These are phyloP conservation scores for Embidobia sp. DNA, from an alignment of 2,888 invertebrate genomes.

Conservation along the genomic window DNA sequence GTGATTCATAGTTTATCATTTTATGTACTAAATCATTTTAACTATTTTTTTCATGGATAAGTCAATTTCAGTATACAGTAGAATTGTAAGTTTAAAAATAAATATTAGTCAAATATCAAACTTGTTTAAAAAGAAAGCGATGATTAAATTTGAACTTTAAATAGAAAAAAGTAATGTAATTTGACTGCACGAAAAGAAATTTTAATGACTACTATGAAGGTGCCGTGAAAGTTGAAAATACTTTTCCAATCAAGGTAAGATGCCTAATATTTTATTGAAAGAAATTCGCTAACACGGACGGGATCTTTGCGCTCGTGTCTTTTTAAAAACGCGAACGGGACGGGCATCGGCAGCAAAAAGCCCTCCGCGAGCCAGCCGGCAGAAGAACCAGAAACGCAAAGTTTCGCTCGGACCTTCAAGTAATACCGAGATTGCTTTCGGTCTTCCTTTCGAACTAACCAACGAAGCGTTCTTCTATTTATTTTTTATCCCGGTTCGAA, in stretches of 20 bases:
- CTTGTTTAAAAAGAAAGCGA: no score
- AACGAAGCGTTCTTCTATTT: conserved; percentile 62
- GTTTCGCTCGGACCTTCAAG: conserved; percentile 66
- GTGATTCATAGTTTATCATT: no score
- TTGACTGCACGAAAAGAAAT: no score
- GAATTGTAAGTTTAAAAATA: no score
- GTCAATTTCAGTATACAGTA: no score
- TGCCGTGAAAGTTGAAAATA: conserved; percentile 16
- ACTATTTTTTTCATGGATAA: no score
- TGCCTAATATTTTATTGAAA: conserved; percentile 58
- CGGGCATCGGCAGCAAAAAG: conserved; percentile 56
- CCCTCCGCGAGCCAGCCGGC: conserved; percentile 33
- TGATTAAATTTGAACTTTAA: no score
- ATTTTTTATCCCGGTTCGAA: conserved; percentile 58
- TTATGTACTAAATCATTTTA: no score
- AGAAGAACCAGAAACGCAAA: conserved; percentile 63
- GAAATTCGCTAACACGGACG: conserved; percentile 50
- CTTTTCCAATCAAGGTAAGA: conserved; percentile 59
- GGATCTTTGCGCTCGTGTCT: conserved; percentile 50
- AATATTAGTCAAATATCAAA: no score
- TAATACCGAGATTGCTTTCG: conserved; percentile 70
- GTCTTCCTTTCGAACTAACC: conserved; percentile 65
- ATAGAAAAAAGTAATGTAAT: no score
- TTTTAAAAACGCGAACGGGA: conserved; percentile 54
- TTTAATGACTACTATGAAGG: conserved; percentile 20